Evolutionary conservation across 2,888 invertebrate genomes (phyloP), one percentile per base, ranked within the genome.

Genomic region (Stictocephala bisonia): DNA sequence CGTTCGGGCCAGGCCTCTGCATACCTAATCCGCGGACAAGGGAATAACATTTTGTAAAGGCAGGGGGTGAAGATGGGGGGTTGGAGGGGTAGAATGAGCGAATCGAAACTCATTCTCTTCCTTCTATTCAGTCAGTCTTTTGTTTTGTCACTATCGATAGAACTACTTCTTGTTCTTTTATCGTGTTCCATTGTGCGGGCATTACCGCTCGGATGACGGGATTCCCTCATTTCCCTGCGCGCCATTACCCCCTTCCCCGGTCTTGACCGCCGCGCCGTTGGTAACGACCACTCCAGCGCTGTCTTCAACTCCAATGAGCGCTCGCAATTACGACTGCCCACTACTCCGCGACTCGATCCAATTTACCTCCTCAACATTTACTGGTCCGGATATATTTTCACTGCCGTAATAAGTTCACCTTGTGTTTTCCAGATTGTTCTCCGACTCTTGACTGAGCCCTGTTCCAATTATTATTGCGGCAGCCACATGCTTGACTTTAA

Each of bases 61-160:
- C 13, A 11, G 22, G n/a, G 4, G 11, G 22, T 24, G 15, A 15
- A 20, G 40, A 15, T 22, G 1, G 18, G 15, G n/a, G 40, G 31
- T 13, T 13, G 35, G 22, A 26, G n/a, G 50, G 40, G 56, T 31
- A 51, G 26, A 29, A 27, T 27, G 56, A 69, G 20, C 41, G 48
- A 71, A 71, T 71, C 58, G 71, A 71, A 71, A 71, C 58, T 71
- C 71, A 71, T 71, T 71, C 71, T 71, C 44, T 58, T 31, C 69
- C 40, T 53, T 66, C 67, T 27, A 67, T 67, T 67, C 67, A 56
- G 58, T 44, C 58, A 71, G 53, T 66, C 73, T 73, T 68, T 73
- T 73, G 73, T 73, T 73, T 73, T 67, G 72, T 67, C 72, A 73
- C 73, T 73, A 73, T 73, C 73, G 73, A 73, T 73, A 31, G 53